phyloP scores from a whole-genome alignment of 1,140 invertebrate genomes.

The Drosophila virilis region DNA sequence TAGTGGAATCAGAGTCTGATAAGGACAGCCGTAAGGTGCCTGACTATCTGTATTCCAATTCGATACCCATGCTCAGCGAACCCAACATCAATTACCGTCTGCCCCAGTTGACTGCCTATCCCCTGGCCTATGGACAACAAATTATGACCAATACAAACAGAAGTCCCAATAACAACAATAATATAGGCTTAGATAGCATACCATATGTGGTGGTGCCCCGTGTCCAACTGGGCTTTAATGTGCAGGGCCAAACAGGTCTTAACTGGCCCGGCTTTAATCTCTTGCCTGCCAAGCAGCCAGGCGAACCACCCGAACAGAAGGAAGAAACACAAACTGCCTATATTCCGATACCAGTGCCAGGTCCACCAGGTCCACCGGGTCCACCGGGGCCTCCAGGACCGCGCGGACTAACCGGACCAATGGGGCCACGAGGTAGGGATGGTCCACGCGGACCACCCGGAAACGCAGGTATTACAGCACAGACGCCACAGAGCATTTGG shows the following conservation, averaged over 20 bases:
- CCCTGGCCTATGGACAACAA: conserved; percentile 57
- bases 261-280: conserved; percentile 35
- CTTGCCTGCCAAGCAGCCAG: conserved; percentile 24
- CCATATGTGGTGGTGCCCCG: conserved; percentile 59
- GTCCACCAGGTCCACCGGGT: conserved; percentile 65
- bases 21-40: conserved; percentile 76
- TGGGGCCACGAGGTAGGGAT: conserved; percentile 42
- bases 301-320: conserved; percentile 37
- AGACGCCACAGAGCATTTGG: conserved; percentile 58
- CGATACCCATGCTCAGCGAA: conserved; percentile 74
- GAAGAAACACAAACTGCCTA: conserved; percentile 49
- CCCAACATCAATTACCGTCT: conserved; percentile 70
- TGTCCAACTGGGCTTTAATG: conserved; percentile 63
- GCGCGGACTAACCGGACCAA: conserved; percentile 48
- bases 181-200: conserved; percentile 20
- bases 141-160: conserved; percentile 15
- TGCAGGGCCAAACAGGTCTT: conserved; percentile 57
- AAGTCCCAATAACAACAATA: conserved; percentile 9
- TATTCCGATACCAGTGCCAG: conserved; percentile 58
- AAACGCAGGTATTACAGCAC: not conserved
- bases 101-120: conserved; percentile 58
- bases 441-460: conserved; percentile 49
- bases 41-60: conserved; percentile 73
- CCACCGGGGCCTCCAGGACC: conserved; percentile 57
- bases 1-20: conserved; percentile 45